Evolutionary conservation across 2,113 vertebrate genomes (phyloP), one percentile per base, ranked within the genome.

Genomic region (Ophiodon elongatus): DNA sequence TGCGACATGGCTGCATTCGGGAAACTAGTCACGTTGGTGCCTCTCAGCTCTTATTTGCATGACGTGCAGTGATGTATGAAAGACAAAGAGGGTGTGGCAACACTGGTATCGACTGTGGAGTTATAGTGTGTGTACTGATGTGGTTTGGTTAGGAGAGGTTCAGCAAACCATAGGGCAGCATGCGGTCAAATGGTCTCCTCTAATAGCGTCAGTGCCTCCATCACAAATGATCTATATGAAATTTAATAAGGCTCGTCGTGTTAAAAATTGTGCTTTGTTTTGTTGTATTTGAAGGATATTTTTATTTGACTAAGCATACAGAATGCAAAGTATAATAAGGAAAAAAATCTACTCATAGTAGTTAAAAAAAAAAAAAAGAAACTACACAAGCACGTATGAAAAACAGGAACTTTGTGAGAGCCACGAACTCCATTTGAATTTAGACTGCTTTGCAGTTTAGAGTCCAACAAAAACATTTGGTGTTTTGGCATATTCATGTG

Each of bases 31-130:
- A 8, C 35, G 17, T 29, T n/a, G 25, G 69, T 64, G 56, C 56
- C 14, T 4, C 52, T 64, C 56, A 66, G 77, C 14, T 73, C 80
- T 80, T 27, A 59, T 87, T 80, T 92, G 73, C 82, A 79, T 89
- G 21, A 15, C 25, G 73, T 37, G 67, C 64, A 85, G 25, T 76
- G 62, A 83, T 31, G 78, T 70, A 45, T 75, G 68, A 82, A 76
- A 80, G 47, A 65, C 37, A 15, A 63, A 74, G 29, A 84, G 39
- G 82, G 86, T 76, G 86, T 82, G 88, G 79, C 68, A 4, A 43
- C 5, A 2, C 14, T 79, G 50, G 23, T 76, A 3, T 13, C 29
- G 65, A 69, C 31, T 64, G 37, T 66, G 45, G 19, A 76, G 43
- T 39, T 64, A 45, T 33, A 71, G 33, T n/a, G 17, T 10, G 35